Conservation (phyloP, 92 coral and sea anemone species). For the Scolanthus callimorphus region DNA sequence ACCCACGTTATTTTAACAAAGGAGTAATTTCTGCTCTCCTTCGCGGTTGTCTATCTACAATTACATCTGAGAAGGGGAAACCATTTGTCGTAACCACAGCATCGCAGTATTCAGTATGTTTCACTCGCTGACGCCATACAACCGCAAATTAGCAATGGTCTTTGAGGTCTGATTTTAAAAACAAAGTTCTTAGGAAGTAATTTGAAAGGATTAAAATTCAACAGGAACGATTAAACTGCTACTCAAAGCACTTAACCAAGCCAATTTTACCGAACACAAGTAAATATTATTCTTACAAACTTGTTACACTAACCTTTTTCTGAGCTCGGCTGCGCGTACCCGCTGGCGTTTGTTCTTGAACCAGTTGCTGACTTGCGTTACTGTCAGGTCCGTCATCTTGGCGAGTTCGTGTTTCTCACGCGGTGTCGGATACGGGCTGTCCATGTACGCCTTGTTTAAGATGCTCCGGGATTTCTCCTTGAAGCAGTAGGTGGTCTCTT, state of each 20-base stretch:
- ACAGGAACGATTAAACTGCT: conserved; percentile 9
- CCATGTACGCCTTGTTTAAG: conserved; percentile 83
- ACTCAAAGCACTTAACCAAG: too few species aligned
- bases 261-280: too few species aligned
- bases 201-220: neutral
- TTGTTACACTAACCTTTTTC: conserved; percentile 69
- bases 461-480: conserved; percentile 84
- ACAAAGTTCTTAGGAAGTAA: too few species aligned
- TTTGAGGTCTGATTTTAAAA: too few species aligned
- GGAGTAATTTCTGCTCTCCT: too few species aligned
- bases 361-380: conserved; percentile 92
- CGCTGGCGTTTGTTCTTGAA: conserved; percentile 86
- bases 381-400: conserved; percentile 85
- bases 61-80: too few species aligned
- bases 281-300: conserved; percentile 7
- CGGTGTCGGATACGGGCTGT: conserved; percentile 86
- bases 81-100: too few species aligned
- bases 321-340: conserved; percentile 84
- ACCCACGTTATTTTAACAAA: too few species aligned
- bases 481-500: conserved; percentile 92
- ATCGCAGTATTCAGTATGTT: too few species aligned
- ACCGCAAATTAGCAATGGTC: too few species aligned
- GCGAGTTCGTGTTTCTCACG: conserved; percentile 82
- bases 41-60: too few species aligned
- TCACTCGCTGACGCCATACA: too few species aligned